Conservation (phyloP, 2,888 invertebrate species). For the Andricus quercusramuli region DNA sequence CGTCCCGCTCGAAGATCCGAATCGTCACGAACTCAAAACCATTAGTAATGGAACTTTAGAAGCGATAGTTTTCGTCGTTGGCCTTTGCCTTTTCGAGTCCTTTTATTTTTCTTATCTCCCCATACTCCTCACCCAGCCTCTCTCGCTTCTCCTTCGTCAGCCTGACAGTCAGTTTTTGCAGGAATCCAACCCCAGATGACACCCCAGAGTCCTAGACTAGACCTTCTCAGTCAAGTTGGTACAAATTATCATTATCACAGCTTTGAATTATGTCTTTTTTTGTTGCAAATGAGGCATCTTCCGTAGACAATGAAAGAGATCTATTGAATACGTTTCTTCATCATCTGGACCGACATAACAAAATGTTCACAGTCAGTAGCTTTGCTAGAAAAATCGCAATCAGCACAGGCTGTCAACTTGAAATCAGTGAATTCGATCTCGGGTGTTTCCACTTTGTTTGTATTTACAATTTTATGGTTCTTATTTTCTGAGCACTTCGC, state of each 20-base stretch:
- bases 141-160: not conserved
- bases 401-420: too few species aligned
- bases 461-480: too few species aligned
- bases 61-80: slow-evolving; percentile 53
- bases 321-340: not conserved
- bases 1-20: slow-evolving; percentile 55
- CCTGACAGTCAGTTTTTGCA: not conserved
- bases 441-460: too few species aligned
- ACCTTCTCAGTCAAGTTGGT: not conserved
- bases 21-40: slow-evolving; percentile 59
- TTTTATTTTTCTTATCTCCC: slow-evolving; percentile 42
- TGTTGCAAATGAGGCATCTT: not conserved
- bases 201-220: not conserved
- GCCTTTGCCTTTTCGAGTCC: slow-evolving; percentile 51
- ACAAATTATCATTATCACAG: slow-evolving; percentile 5
- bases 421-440: too few species aligned
- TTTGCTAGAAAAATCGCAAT: too few species aligned
- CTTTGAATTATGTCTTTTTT: not conserved
- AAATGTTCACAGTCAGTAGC: not conserved
- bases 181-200: not conserved
- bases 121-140: not conserved
- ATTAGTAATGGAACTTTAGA: slow-evolving; percentile 61
- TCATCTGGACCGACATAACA: not conserved
- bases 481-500: too few species aligned
- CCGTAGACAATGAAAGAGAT: not conserved